Evolutionary conservation across 2,113 vertebrate species (phyloP).

Genomic region (Silurus glanis): DNA sequence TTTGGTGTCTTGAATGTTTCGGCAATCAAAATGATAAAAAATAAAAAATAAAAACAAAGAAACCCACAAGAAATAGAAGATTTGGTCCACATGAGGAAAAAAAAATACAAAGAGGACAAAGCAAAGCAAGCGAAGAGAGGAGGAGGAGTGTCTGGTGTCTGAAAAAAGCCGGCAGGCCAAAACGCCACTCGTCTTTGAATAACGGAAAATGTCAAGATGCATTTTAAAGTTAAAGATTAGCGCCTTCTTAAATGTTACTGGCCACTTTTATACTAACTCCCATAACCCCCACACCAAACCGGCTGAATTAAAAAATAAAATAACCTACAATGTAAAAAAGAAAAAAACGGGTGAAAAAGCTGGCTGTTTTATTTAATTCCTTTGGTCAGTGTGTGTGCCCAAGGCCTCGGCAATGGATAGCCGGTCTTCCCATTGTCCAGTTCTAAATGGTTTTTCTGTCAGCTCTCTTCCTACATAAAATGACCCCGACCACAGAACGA

Average conservation of each 20-base stretch:
- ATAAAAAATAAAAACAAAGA: not conserved
- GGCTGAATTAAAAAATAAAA: no score
- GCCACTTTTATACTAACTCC: not conserved
- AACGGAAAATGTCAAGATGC: conserved; percentile 40
- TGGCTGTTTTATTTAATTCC: conserved; percentile 16
- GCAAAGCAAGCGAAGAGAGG: not conserved
- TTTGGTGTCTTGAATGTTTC: not conserved
- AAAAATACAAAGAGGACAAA: not conserved
- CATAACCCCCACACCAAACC: no score
- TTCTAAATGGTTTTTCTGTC: conserved; percentile 41
- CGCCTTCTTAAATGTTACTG: conserved; percentile 27
- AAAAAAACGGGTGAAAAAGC: not conserved
- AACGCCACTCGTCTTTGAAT: conserved; percentile 26
- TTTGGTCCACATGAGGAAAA: not conserved
- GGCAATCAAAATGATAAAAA: not conserved
- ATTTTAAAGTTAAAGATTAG: conserved; percentile 35
- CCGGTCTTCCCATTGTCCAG: conserved; percentile 30
- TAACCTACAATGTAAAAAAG: not conserved
- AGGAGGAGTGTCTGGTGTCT: not conserved
- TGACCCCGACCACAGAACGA: conserved; percentile 1
- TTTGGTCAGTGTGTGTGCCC: conserved; percentile 5
- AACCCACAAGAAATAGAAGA: no score
- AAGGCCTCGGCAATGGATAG: conserved; percentile 30
- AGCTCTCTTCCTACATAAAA: conserved; percentile 32
- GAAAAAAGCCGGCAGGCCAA: not conserved